phyloP scores from a whole-genome alignment of 2,113 vertebrate genomes.

The Circaetus cinerascens region DNA sequence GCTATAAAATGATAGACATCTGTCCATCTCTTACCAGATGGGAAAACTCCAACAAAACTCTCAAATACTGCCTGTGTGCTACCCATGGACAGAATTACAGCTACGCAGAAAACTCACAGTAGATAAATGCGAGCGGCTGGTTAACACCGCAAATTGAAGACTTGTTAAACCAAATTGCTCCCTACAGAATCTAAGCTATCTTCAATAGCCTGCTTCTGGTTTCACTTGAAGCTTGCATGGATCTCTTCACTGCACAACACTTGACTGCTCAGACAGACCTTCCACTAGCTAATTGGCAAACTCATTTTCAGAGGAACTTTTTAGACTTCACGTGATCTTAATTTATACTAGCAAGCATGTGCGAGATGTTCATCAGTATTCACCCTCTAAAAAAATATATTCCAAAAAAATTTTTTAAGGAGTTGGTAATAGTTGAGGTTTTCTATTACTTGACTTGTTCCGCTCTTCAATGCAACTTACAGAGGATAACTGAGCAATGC shows the following conservation, averaged over 20 bases:
- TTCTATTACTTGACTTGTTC: background rate
- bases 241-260: background rate
- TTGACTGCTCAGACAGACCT: background rate
- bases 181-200: background rate
- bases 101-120: background rate
- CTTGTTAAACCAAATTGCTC: background rate
- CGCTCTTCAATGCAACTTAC: background rate
- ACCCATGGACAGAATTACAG: background rate
- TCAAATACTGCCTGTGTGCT: background rate
- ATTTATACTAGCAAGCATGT: background rate
- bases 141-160: background rate
- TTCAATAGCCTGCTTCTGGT: background rate
- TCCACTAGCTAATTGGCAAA: background rate
- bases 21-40: background rate
- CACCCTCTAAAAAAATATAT: background rate
- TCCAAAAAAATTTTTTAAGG: background rate
- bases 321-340: background rate
- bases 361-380: background rate
- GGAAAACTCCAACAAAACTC: background rate
- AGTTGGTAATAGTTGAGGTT: background rate
- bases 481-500: background rate
- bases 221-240: background rate
- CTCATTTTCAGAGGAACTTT: background rate
- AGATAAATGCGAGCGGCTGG: fast-evolving
- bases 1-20: background rate